Conservation (phyloP, 2,797 vertebrate genomes). For the Cirrhinus mrigala region DNA sequence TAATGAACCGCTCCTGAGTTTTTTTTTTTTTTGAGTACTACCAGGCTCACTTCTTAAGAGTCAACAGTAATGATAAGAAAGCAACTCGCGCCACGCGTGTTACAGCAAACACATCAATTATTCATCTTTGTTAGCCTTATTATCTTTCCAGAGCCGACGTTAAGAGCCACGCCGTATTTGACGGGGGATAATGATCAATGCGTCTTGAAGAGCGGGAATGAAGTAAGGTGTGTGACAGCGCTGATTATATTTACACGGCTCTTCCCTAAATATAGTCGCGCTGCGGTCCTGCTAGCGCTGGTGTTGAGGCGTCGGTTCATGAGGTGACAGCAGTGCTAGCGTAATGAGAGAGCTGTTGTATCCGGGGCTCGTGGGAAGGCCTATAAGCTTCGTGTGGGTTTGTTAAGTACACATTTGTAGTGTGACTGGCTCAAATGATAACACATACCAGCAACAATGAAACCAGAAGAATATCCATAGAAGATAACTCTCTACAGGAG, state of each 20-base stretch:
- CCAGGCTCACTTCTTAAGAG: slow-evolving; percentile 60
- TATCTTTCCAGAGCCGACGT: slow-evolving; percentile 61
- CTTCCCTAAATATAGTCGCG: slow-evolving; percentile 60
- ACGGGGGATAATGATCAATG: slow-evolving; percentile 69
- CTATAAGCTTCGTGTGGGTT: slow-evolving; percentile 52
- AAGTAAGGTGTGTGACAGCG: slow-evolving; percentile 62
- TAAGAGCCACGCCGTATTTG: slow-evolving; percentile 62
- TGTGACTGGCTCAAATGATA: slow-evolving; percentile 21
- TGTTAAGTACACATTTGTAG: slow-evolving; percentile 54
- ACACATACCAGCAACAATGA: slow-evolving; percentile 8
- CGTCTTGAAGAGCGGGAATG: slow-evolving; percentile 61
- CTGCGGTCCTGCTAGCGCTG: slow-evolving; percentile 61
- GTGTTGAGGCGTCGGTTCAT: slow-evolving; percentile 58
- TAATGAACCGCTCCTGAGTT: slow-evolving; percentile 57
- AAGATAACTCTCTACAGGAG: not conserved
- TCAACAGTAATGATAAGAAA: slow-evolving; percentile 67
- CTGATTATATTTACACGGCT: slow-evolving; percentile 67
- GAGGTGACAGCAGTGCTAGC: slow-evolving; percentile 54
- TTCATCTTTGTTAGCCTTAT: slow-evolving; percentile 66
- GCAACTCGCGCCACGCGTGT: slow-evolving; percentile 56
- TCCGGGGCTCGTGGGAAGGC: slow-evolving; percentile 47
- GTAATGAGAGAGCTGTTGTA: slow-evolving; percentile 66
- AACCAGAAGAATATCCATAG: not conserved
- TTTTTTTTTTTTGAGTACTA: slow-evolving; percentile 49
- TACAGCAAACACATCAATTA: slow-evolving; percentile 73